Evolutionary conservation across 1,140 invertebrate species (phyloP), one percentile per base, ranked within the genome.

Genomic region (Copidosoma floridanum): DNA sequence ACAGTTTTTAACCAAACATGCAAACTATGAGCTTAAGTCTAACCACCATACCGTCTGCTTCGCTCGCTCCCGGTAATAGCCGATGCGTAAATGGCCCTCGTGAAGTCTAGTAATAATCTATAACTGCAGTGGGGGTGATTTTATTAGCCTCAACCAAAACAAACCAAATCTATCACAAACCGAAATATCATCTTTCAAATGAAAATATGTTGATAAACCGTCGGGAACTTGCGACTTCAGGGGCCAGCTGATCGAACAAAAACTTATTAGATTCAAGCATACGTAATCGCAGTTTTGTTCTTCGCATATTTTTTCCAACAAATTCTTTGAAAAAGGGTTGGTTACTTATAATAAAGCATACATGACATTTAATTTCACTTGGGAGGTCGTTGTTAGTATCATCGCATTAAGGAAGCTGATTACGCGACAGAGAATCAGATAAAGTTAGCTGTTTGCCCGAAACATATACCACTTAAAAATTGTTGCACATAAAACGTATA

Each of bases 371-470:
- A 26, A 38, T 53, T 40, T 38, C 18, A 8, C 41, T 8, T 24
- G 35, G 3, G 26, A 57, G 7, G 1, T 10, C 50, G 12, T 32
- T n/a, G 24, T 24, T 21, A 6, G 41, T 47, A 2, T n/a, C 26
- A n/a, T 27, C 37, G 12, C n/a, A 12, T 24, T 11, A 10, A 3
- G 5, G 3, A 24, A 47, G 3, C 14, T 68, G 64, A 54, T 61
- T 64, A 37, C 63, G 43, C 48, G 63, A 73, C 38, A 76, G 58
- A 16, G 65, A 51, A 59, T 77, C 72, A 7, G 77, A 70, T 20
- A 71, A 47, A 37, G 63, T 29, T 47, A 77, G 61, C 38, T 69
- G 47, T 56, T 67, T 71, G 5, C 74, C 74, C 29, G 73, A 71
- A 29, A 65, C 59, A 63, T 72, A 73, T 10, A 61, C 29, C 6